These are phyloP conservation scores for Parambassis ranga DNA, from an alignment of 2,797 vertebrate species.

Conservation along the genomic window DNA sequence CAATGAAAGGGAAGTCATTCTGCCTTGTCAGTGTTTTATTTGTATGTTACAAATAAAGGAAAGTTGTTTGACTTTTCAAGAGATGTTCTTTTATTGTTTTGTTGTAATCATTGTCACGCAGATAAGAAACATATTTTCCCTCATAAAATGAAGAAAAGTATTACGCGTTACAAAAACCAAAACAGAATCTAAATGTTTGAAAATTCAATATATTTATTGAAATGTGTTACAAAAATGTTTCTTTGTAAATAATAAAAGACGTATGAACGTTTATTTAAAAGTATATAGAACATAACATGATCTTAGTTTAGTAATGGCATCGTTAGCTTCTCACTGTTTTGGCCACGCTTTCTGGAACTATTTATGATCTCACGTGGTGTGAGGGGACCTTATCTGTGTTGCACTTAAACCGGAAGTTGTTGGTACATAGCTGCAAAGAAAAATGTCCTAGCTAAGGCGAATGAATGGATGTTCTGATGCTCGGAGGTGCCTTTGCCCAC, in stretches of 20 bases:
- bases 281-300: too few relatives aligned
- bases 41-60: conserved; percentile 89
- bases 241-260: too few relatives aligned
- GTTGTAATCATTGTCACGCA: too few relatives aligned
- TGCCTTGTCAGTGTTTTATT: conserved; percentile 86
- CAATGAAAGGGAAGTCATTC: conserved; percentile 81
- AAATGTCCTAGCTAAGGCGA: conserved; percentile 12
- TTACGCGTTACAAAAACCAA: too few relatives aligned
- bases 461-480: conserved; percentile 50
- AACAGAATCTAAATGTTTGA: too few relatives aligned
- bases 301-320: too few relatives aligned
- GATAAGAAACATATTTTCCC: too few relatives aligned
- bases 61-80: conserved; percentile 81
- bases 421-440: conserved; percentile 51
- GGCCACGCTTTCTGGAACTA: too few relatives aligned
- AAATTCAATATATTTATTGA: too few relatives aligned
- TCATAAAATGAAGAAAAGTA: too few relatives aligned
- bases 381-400: conserved; percentile 15
- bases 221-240: too few relatives aligned
- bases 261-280: too few relatives aligned
- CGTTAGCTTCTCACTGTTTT: not conserved
- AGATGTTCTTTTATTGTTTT: not conserved
- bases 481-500: conserved; percentile 17
- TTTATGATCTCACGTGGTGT: not conserved
- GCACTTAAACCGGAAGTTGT: conserved; percentile 73